Evolutionary conservation across 2,113 vertebrate species (phyloP).

Genomic region (Myrmecobius fasciatus): DNA sequence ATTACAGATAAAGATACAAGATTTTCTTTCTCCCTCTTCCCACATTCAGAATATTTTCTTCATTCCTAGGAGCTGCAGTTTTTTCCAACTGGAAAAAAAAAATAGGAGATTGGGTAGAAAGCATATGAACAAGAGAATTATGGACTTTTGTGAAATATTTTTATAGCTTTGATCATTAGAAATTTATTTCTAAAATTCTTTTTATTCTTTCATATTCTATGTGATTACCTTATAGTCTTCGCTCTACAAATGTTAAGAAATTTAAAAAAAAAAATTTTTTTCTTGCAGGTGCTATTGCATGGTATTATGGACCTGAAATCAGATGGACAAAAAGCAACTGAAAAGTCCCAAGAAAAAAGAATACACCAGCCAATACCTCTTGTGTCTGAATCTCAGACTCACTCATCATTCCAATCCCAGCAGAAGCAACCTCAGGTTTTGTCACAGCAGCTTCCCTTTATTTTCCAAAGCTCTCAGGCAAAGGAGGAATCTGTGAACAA

Average conservation of each 20-base stretch:
- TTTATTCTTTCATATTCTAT: conserved; percentile 33
- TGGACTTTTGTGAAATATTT: neutral
- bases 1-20: neutral
- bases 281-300: conserved; percentile 89
- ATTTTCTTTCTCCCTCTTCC: no score
- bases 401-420: conserved; percentile 87
- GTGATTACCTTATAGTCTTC: conserved; percentile 5
- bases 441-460: conserved; percentile 88
- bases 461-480: conserved; percentile 91
- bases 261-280: conserved; percentile 49
- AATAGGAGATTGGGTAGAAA: neutral
- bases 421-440: conserved; percentile 88
- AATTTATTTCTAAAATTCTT: neutral
- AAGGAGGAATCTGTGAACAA: conserved; percentile 92
- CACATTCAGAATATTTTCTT: neutral
- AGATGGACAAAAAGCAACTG: conserved; percentile 84
- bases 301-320: conserved; percentile 86
- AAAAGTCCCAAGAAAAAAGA: conserved; percentile 88
- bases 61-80: neutral
- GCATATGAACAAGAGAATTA: conserved; percentile 16
- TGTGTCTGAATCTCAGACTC: conserved; percentile 86
- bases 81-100: neutral
- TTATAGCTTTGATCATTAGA: conserved; percentile 25
- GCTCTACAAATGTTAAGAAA: conserved; percentile 21
- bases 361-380: conserved; percentile 89